Evolutionary conservation across 1,140 invertebrate species (phyloP), one percentile per base, ranked within the genome.

Genomic region (Drosophila melanica): DNA sequence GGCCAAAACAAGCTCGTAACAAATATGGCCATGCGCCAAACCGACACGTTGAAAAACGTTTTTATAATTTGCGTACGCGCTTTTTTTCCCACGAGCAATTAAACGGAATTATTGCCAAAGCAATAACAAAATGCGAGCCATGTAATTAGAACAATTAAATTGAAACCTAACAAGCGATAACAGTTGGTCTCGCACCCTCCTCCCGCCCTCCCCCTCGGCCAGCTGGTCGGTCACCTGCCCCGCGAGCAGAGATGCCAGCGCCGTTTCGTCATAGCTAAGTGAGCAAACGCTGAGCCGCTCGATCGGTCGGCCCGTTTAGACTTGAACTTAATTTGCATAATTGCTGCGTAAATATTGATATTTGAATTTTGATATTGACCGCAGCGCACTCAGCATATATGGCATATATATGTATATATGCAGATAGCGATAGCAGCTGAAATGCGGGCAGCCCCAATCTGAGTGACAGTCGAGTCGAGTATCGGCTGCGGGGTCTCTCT

Each of bases 281-380:
- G 47, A 50, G 27, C 41, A 33, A 72, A 33, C 30, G 30, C 47
- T 53, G 33, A 54, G 37, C 53, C 42, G 65, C 6, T 33, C 20
- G 48, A 9, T 35, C 20, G 47, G 11, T 35, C 54, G 65, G 27
- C 18, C 20, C 66, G 55, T 33, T 72, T 71, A 63, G 68, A 66
- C 66, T 77, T 80, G 71, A 89, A 77, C 84, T 84, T 89, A 89
- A 89, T 89, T 89, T 89, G 84, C 84, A 89, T 89, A 89, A 89
- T 89, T 89, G 84, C 79, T 84, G 84, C 84, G 84, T 89, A 89
- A 89, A 89, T 89, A 89, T 89, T 89, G 80, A 84, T 86, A 79
- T 86, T 86, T 86, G 76, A 87, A 76, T 86, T 86, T 86, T 86
- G 82, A 86, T 86, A 86, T 86, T 86, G 82, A 86, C 82, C 82